Percentiles rank a stretch among this genome's conserved stretches.
Conservation (phyloP, 1,140 invertebrate genomes). For the Penaeus indicus region DNA sequence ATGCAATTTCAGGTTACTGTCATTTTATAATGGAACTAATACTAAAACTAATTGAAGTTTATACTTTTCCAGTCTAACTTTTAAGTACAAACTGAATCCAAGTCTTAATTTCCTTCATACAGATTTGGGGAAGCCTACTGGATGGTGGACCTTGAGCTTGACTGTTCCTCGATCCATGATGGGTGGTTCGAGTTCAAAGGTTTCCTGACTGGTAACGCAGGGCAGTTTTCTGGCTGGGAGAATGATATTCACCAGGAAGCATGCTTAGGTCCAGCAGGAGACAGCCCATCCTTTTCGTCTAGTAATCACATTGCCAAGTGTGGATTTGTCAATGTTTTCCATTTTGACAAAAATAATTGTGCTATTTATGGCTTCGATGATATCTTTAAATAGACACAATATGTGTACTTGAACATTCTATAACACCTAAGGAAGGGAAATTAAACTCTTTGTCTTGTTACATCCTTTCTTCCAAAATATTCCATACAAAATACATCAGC, state of each 20-base stretch:
- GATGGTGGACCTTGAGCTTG: slow-evolving; percentile 72
- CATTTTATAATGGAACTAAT: too few relatives aligned
- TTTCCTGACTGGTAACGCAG: slow-evolving; percentile 22
- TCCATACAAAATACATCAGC: neutral
- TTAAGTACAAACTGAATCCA: slow-evolving; percentile 4
- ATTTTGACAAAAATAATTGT: slow-evolving; percentile 31
- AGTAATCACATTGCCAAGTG: slow-evolving; percentile 53
- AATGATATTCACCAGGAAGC: slow-evolving; percentile 31
- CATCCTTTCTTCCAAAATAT: too few relatives aligned
- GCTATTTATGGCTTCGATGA: slow-evolving; percentile 24
- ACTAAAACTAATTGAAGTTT: too few relatives aligned
- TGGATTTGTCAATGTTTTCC: slow-evolving; percentile 60
- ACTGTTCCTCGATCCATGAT: slow-evolving; percentile 71
- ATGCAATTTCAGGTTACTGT: too few relatives aligned
- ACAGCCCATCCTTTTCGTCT: slow-evolving; percentile 11
- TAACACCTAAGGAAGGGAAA: neutral
- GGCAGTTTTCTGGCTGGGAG: slow-evolving; percentile 50
- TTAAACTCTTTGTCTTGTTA: neutral
- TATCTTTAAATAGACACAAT: slow-evolving; percentile 4
- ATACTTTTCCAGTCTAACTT: neutral
- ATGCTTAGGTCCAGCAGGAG: slow-evolving; percentile 43
- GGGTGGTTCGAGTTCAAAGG: slow-evolving; percentile 73
- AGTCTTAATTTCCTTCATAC: slow-evolving; percentile 68
- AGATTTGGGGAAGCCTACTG: slow-evolving; percentile 72
- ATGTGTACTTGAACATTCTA: neutral